Evolutionary conservation across 1,140 invertebrate species (phyloP).

Genomic region (Drosophila kepulauana): DNA sequence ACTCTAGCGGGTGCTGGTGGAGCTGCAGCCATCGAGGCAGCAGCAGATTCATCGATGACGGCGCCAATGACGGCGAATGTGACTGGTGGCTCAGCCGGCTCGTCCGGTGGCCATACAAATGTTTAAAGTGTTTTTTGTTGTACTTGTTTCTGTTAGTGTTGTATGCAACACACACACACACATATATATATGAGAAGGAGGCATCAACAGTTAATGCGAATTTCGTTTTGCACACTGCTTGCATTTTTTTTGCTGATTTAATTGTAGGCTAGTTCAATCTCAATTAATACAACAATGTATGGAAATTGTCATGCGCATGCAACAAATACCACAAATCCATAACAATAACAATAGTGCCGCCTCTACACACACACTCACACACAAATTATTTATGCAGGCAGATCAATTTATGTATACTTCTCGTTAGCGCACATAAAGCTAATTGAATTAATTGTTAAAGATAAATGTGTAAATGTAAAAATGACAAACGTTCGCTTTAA

Average conservation of each 20-base stretch:
- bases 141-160: slow-evolving; percentile 63
- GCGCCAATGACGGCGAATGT: slow-evolving; percentile 79
- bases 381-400: slow-evolving; percentile 72
- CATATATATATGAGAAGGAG: neutral
- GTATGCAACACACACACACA: slow-evolving; percentile 41
- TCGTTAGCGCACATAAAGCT: slow-evolving; percentile 42
- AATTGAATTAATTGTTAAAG: slow-evolving; percentile 67
- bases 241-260: slow-evolving; percentile 64
- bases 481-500: slow-evolving; percentile 31
- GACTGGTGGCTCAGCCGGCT: slow-evolving; percentile 79
- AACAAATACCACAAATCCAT: slow-evolving; percentile 49
- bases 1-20: slow-evolving; percentile 24
- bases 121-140: slow-evolving; percentile 63
- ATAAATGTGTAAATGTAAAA: slow-evolving; percentile 50
- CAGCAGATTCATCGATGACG: slow-evolving; percentile 62
- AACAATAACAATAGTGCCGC: slow-evolving; percentile 79
- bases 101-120: slow-evolving; percentile 71
- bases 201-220: slow-evolving; percentile 6
- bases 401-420: slow-evolving; percentile 71
- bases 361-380: slow-evolving; percentile 47
- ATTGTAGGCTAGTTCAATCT: slow-evolving; percentile 81
- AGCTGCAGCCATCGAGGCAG: neutral
- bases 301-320: slow-evolving; percentile 59
- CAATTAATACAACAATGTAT: slow-evolving; percentile 33
- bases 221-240: slow-evolving; percentile 49